Evolutionary conservation across 2,888 invertebrate genomes (phyloP).

Genomic region (Alloplasta piceator): DNA sequence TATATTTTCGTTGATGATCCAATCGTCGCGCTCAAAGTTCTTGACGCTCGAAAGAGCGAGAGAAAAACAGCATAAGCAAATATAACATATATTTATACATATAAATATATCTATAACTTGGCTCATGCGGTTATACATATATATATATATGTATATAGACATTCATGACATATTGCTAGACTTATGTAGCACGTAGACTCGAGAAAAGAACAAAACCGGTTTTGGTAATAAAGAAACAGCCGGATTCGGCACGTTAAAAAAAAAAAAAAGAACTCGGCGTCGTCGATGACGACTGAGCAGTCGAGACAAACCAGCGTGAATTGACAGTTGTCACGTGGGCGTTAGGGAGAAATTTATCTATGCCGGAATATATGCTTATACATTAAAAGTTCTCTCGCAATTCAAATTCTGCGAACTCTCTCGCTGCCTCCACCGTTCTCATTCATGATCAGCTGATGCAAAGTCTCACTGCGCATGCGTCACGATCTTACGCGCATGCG

Average conservation of each 20-base stretch:
- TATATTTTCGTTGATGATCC: slow-evolving; percentile 63
- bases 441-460: too few relatives aligned
- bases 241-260: slow-evolving; percentile 22
- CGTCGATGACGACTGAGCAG: slow-evolving; percentile 48
- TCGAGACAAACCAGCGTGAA: slow-evolving; percentile 34
- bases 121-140: not conserved
- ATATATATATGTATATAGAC: not conserved
- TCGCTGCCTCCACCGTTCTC: too few relatives aligned
- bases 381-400: not conserved
- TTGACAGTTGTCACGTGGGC: slow-evolving; percentile 72
- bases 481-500: too few relatives aligned
- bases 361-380: slow-evolving; percentile 6
- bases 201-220: slow-evolving; percentile 62
- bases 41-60: not conserved
- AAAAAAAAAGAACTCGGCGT: slow-evolving; percentile 24
- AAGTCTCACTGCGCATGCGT: too few relatives aligned
- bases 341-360: slow-evolving; percentile 50
- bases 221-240: slow-evolving; percentile 58
- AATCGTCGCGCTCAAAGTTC: slow-evolving; percentile 38
- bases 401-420: too few relatives aligned
- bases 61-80: slow-evolving; percentile 26
- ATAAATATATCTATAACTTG: not conserved
- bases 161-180: slow-evolving; percentile 13
- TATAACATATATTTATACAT: not conserved
- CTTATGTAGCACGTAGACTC: slow-evolving; percentile 31